Percentiles rank a stretch among this genome's conserved stretches.
Evolutionary conservation across 1,140 invertebrate species (phyloP).

Genomic region (Scaptomyza hsui): DNA sequence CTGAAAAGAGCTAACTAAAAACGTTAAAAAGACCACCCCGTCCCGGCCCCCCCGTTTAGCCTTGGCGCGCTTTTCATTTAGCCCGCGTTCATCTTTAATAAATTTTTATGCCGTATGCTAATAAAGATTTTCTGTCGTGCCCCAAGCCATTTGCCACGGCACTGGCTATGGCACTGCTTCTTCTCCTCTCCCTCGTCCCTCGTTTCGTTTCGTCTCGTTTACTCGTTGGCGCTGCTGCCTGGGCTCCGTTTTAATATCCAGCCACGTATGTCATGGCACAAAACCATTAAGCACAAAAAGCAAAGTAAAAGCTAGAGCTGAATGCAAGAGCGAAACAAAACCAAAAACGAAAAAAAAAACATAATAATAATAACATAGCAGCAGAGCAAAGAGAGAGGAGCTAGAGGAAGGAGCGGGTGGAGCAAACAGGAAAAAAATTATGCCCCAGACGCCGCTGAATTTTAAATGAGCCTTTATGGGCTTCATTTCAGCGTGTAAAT

Average conservation of each 20-base stretch:
- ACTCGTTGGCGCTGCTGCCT: neutral
- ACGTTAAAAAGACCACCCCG: conserved; percentile 40
- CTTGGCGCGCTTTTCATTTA: conserved; percentile 39
- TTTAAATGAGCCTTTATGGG: conserved; percentile 83
- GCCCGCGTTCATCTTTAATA: conserved; percentile 75
- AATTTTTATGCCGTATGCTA: conserved; percentile 83
- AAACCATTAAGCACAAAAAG: conserved; percentile 77
- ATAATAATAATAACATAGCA: conserved; percentile 2
- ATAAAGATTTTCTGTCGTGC: conserved; percentile 77
- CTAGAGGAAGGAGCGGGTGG: conserved; percentile 4
- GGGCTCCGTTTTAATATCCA: conserved; percentile 70
- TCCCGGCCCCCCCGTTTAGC: conserved; percentile 14
- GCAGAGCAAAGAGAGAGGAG: conserved; percentile 1
- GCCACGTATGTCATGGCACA: conserved; percentile 81
- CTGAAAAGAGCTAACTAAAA: conserved; percentile 56
- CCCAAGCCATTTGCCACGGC: conserved; percentile 53
- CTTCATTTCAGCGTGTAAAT: conserved; percentile 83
- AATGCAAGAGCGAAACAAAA: conserved; percentile 42
- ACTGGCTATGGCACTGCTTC: conserved; percentile 1
- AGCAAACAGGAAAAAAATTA: conserved; percentile 71
- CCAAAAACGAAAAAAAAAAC: conserved; percentile 10
- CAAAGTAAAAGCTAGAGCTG: conserved; percentile 51
- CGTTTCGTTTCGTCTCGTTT: neutral
- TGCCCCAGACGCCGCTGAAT: conserved; percentile 81
- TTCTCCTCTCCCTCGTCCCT: conserved; percentile 7